Conservation (phyloP, 2,888 invertebrate genomes). For the Chrysopilus asiliformis region DNA sequence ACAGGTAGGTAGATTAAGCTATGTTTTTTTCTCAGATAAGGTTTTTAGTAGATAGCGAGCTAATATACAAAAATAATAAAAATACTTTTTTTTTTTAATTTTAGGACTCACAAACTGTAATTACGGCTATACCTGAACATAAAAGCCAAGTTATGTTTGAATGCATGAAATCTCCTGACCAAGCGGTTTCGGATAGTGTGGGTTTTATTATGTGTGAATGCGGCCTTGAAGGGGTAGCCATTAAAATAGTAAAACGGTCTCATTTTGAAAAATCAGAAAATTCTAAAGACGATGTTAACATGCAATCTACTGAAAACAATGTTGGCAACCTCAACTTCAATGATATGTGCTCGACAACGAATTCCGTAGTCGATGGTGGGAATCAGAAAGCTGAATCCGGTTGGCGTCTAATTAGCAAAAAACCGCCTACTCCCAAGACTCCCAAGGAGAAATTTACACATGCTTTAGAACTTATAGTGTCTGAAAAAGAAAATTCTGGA, state of each 20-base stretch:
- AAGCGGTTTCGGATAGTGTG: constrained; percentile 35
- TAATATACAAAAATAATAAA: too few species aligned
- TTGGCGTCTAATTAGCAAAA: constrained; percentile 37
- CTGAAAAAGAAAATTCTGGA: constrained; percentile 18
- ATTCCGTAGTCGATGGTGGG: constrained; percentile 3
- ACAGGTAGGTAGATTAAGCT: too few species aligned
- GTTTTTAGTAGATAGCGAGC: too few species aligned
- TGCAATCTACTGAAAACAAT: constrained; percentile 21
- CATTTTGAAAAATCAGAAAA: constrained; percentile 61
- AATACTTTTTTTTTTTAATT: background rate
- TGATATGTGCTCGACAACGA: constrained; percentile 18
- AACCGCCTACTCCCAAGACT: constrained; percentile 45
- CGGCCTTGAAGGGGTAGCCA: constrained; percentile 78
- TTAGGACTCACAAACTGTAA: constrained; percentile 46
- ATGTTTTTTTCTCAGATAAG: too few species aligned
- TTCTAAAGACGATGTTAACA: constrained; percentile 42
- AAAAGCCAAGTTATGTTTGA: constrained; percentile 84
- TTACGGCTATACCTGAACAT: constrained; percentile 90
- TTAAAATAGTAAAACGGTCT: constrained; percentile 49
- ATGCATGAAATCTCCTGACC: constrained; percentile 50
- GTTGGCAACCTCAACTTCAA: constrained; percentile 23
- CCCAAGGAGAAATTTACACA: constrained; percentile 41
- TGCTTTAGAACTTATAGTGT: constrained; percentile 26
- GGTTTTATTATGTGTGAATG: constrained; percentile 97
- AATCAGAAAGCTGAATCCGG: constrained; percentile 28